A percentile compares a stretch with the other conserved stretches of the same genome.
Evolutionary conservation across 2,888 invertebrate genomes (phyloP).

Genomic region (Drosophila prostipennis): DNA sequence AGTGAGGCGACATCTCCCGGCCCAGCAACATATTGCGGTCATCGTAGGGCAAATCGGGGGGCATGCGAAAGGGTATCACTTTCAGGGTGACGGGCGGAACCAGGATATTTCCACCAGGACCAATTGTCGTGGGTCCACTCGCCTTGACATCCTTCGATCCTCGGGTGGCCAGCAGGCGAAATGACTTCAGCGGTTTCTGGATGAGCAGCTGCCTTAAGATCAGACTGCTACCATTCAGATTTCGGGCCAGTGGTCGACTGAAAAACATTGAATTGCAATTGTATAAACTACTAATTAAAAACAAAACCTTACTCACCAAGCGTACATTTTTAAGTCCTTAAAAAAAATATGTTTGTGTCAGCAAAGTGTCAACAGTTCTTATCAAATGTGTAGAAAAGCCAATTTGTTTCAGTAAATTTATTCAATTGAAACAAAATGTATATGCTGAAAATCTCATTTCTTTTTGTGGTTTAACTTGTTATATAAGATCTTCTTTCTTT

Average conservation of each 20-base stretch:
- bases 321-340: conserved; percentile 3
- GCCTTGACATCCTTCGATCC: conserved; percentile 7
- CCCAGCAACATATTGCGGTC: conserved; percentile 50
- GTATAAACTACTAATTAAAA: rapidly evolving
- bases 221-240: conserved; percentile 1
- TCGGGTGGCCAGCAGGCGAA: neutral
- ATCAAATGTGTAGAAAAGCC: conserved; percentile 5
- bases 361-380: neutral
- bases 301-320: conserved; percentile 12
- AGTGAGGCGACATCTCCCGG: conserved; percentile 53
- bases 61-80: conserved; percentile 27
- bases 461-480: no score
- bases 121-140: conserved; percentile 18
- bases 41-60: conserved; percentile 33
- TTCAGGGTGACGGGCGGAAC: conserved; percentile 36
- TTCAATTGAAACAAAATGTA: no score
- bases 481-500: no score
- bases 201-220: conserved; percentile 9
- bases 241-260: conserved; percentile 7
- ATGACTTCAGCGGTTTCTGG: neutral
- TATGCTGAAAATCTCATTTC: no score
- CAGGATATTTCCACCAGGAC: conserved; percentile 4
- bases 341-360: neutral
- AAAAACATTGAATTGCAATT: no score
- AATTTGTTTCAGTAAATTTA: neutral